These are phyloP conservation scores for Hydrophis major DNA, from an alignment of 2,797 vertebrate genomes.

Conservation along the genomic window DNA sequence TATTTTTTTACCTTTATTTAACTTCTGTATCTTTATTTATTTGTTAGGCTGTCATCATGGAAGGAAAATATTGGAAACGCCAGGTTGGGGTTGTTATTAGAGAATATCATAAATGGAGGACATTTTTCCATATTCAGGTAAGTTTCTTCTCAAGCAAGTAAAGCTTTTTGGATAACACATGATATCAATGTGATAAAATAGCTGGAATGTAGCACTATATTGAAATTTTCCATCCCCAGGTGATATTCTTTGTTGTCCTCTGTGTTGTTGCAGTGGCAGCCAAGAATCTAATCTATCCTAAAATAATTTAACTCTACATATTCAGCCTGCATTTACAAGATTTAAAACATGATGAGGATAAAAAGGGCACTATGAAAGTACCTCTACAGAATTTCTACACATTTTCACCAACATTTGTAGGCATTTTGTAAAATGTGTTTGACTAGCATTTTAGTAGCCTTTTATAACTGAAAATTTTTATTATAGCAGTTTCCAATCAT, in stretches of 20 bases:
- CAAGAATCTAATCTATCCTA: neutral
- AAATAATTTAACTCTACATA: neutral
- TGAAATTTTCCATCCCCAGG: neutral
- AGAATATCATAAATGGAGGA: constrained; percentile 31
- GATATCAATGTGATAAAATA: neutral
- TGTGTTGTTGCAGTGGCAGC: neutral
- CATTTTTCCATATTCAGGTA: neutral
- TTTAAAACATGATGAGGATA: neutral
- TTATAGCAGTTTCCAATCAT: neutral
- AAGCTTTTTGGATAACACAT: neutral
- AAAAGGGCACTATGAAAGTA: neutral
- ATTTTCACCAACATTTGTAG: neutral
- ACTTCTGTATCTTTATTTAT: neutral
- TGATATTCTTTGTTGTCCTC: neutral
- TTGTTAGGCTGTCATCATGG: constrained; percentile 18
- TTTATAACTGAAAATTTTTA: neutral
- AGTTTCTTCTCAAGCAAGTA: neutral
- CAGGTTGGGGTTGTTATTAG: constrained; percentile 11
- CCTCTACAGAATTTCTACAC: neutral
- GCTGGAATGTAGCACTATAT: neutral
- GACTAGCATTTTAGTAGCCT: neutral
- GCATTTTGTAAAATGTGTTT: neutral
- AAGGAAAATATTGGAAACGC: constrained; percentile 20
- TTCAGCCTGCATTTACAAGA: neutral
- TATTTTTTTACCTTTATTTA: neutral